A percentile compares a stretch with the other conserved stretches of the same genome.
Evolutionary conservation across 2,888 invertebrate species (phyloP).

Genomic region (Pristionchus fissidentatus): DNA sequence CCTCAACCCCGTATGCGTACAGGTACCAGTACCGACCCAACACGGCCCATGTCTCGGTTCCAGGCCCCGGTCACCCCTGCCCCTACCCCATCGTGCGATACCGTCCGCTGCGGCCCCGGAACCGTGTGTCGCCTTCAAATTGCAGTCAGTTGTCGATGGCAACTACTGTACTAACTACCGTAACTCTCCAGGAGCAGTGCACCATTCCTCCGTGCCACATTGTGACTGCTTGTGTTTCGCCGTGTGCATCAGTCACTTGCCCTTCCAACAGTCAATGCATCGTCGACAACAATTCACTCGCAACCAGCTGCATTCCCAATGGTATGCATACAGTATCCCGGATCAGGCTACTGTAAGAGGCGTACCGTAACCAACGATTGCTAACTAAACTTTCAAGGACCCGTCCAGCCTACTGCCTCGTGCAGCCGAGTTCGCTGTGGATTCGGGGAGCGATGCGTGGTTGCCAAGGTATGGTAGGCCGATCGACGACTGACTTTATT

Average conservation of each 20-base stretch:
- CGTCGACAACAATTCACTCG: neutral
- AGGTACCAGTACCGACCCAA: neutral
- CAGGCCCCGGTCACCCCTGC: neutral
- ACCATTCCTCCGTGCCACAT: neutral
- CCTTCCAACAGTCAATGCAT: conserved; percentile 22
- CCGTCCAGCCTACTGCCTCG: neutral
- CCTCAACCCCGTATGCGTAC: neutral
- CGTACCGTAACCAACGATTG: neutral
- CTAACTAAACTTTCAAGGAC: neutral
- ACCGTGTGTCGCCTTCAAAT: neutral
- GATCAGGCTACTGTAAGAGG: neutral
- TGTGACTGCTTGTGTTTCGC: neutral
- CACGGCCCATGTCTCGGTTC: neutral
- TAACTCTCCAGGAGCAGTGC: neutral
- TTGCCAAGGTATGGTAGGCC: neutral
- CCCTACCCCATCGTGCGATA: neutral
- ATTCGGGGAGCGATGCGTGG: neutral
- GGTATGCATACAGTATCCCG: neutral
- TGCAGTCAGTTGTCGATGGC: neutral
- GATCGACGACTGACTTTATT: neutral
- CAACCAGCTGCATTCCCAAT: conserved; percentile 3
- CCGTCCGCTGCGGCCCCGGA: neutral
- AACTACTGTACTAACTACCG: neutral
- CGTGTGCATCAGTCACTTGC: neutral
- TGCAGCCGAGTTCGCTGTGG: neutral